A percentile compares a stretch with the other conserved stretches of the same genome.
Evolutionary conservation across 2,113 vertebrate genomes (phyloP).

Genomic region (Amblyopsis rosae): DNA sequence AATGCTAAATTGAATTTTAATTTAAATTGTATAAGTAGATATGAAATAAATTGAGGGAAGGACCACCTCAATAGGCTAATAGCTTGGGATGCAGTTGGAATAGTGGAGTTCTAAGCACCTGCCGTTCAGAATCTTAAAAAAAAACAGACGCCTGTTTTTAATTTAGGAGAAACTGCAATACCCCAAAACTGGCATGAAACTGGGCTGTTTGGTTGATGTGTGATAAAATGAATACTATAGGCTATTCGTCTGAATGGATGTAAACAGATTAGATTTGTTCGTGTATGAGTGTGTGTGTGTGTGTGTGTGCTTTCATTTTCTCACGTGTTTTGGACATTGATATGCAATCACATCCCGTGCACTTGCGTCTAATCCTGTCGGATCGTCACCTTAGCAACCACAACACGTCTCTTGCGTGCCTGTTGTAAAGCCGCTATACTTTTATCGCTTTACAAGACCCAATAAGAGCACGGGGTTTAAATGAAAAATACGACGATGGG

Average conservation of each 20-base stretch:
- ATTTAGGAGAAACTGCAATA: neutral
- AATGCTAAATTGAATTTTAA: slow-evolving; percentile 76
- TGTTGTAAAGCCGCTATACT: slow-evolving; percentile 42
- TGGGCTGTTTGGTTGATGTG: neutral
- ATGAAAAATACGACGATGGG: slow-evolving; percentile 40
- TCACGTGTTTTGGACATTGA: slow-evolving; percentile 81
- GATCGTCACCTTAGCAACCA: slow-evolving; percentile 73
- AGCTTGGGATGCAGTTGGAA: slow-evolving; percentile 28
- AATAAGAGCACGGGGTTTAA: slow-evolving; percentile 35
- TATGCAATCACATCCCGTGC: slow-evolving; percentile 82
- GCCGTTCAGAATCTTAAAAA: slow-evolving; percentile 81
- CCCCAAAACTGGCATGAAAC: neutral
- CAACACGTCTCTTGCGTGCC: slow-evolving; percentile 20
- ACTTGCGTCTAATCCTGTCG: slow-evolving; percentile 82
- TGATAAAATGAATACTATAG: neutral
- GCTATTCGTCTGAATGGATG: too few species aligned
- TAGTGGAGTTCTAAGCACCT: slow-evolving; percentile 75
- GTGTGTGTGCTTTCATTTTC: slow-evolving; percentile 57
- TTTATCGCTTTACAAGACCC: slow-evolving; percentile 59
- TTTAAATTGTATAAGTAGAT: slow-evolving; percentile 64
- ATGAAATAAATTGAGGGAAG: slow-evolving; percentile 61
- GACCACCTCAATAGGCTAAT: neutral
- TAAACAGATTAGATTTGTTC: slow-evolving; percentile 16
- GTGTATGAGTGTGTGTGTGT: slow-evolving; percentile 4
- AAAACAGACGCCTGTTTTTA: slow-evolving; percentile 4